Base-by-base conservation (phyloP, 92 coral and sea anemone genomes). In the Pocillopora meandrina region DNA sequence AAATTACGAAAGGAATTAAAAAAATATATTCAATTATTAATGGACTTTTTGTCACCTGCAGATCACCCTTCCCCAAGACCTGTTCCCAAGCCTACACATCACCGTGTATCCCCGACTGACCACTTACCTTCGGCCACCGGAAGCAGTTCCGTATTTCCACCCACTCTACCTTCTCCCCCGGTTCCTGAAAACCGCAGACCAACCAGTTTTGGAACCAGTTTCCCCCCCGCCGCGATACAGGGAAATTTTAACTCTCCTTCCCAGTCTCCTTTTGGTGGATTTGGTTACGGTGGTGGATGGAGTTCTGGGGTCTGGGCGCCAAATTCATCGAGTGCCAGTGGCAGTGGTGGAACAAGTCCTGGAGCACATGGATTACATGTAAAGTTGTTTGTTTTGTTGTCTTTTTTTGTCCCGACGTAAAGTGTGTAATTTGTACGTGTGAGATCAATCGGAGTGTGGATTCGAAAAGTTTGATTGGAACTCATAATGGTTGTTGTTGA, bases 251-350 rank as follows among this genome's bases (percentile, higher is more conserved):
- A 75, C 55, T 80, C 95, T 64, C 84, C 98, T n/a, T 82, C 93
- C 68, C 90, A 90, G 78, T 92, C 91, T 62, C 93, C 98, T 4
- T 93, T 92, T 80, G 98, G 95, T 82, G 98, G 98, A 66, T 87
- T 94, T 89, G 98, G 98, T 74, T 75, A 92, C 80, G 85, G 89
- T 75, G 95, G 95, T 52, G 88, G 95, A 33, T 94, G 98, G 98
- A 87, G 86, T 9, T 90, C 98, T 20, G 98, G 93, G 18, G 98
- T 94, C 47, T 94, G 98, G 98, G 95, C 96, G 16, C 98, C 98
- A 87, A 92, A 90, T 74, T 80, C 92, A 26, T 76, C 77, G 4
- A 76, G 84, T 89, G 69, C 85, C 1, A 77, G 90, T 72, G 87
- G 78, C 20, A 64, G 87, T 71, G 88, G 83, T 15, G 88, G 88